Evolutionary conservation across 2,888 invertebrate species (phyloP).

Genomic region (Drosophila lacicola): DNA sequence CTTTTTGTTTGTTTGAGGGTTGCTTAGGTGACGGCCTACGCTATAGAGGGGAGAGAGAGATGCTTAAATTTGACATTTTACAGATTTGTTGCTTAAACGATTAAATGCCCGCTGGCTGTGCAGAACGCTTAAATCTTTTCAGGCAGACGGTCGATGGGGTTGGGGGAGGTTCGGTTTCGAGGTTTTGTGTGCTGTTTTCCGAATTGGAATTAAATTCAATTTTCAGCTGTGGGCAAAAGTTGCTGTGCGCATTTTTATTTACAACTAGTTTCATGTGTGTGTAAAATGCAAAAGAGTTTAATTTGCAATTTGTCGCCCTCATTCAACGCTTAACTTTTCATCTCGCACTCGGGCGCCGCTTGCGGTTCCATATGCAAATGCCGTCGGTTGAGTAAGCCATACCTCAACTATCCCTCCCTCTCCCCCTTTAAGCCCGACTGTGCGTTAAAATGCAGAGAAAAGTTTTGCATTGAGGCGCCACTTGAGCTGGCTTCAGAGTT

Average conservation of each 20-base stretch:
- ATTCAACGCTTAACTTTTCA: constrained; percentile 79
- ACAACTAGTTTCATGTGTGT: constrained; percentile 71
- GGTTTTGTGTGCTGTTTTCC: neutral
- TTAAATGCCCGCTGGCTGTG: constrained; percentile 41
- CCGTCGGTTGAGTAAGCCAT: constrained; percentile 46
- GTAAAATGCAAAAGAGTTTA: constrained; percentile 79
- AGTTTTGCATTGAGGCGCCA: constrained; percentile 70
- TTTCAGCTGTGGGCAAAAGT: constrained; percentile 59
- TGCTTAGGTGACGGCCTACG: no score
- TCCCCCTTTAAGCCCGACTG: constrained; percentile 28
- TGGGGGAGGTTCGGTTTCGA: no score
- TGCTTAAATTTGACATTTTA: constrained; percentile 38
- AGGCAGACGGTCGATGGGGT: neutral
- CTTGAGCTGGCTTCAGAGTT: constrained; percentile 64
- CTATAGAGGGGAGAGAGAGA: neutral
- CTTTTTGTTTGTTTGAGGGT: constrained; percentile 6
- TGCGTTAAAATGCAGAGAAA: constrained; percentile 67
- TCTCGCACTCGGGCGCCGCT: constrained; percentile 36
- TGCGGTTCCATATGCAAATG: constrained; percentile 76
- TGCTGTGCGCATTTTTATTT: constrained; percentile 72
- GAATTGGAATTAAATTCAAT: constrained; percentile 69
- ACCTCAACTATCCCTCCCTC: neutral
- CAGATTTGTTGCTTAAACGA: constrained; percentile 63
- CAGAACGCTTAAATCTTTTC: constrained; percentile 32
- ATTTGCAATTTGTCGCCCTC: constrained; percentile 80